Percentiles rank a stretch among this genome's conserved stretches.
These are phyloP conservation scores for Pica pica DNA, from an alignment of 2,113 vertebrate genomes.

Conservation along the genomic window DNA sequence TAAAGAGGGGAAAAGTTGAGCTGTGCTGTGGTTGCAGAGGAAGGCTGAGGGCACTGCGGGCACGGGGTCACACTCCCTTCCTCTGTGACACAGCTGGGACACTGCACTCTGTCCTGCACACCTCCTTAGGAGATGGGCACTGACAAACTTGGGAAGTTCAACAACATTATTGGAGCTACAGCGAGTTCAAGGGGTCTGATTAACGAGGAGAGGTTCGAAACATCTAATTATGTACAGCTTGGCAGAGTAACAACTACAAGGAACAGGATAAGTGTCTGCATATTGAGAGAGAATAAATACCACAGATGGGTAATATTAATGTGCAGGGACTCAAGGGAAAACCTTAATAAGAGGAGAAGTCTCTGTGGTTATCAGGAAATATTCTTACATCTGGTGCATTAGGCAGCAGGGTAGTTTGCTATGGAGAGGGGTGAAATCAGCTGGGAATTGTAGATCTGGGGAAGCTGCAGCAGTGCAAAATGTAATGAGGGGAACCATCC, in stretches of 20 bases:
- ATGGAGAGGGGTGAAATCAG: not conserved
- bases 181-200: conserved; percentile 2
- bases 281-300: conserved; percentile 15
- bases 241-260: not conserved
- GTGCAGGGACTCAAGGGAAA: conserved; percentile 11
- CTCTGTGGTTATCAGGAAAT: conserved; percentile 1
- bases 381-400: not conserved
- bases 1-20: not conserved
- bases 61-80: not conserved
- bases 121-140: not conserved
- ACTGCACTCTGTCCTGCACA: not conserved
- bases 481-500: not conserved
- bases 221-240: conserved; percentile 25
- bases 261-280: not conserved
- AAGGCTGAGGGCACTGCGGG: not conserved
- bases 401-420: not conserved
- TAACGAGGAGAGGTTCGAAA: not conserved
- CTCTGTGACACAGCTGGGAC: not conserved
- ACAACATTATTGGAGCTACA: not conserved
- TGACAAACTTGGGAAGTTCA: not conserved
- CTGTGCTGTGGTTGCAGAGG: not conserved
- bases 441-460: not conserved
- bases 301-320: conserved; percentile 32
- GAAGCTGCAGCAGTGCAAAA: not conserved
- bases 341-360: not conserved